These are phyloP conservation scores for Maccullochella peelii DNA, from an alignment of 2,113 vertebrate species.

Conservation along the genomic window DNA sequence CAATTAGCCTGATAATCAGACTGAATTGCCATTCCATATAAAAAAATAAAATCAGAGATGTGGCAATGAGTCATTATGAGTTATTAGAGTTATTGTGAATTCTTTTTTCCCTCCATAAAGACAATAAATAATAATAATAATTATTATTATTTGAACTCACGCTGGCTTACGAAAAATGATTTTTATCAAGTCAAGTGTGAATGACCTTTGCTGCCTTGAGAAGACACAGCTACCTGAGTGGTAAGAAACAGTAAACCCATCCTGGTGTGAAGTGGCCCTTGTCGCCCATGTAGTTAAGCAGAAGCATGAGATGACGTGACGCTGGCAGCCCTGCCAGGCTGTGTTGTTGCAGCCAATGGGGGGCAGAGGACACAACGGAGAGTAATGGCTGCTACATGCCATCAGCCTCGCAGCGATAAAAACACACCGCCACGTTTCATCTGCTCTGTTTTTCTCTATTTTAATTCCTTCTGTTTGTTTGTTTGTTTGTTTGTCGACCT, in stretches of 20 bases:
- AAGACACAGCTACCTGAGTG: slow-evolving; percentile 42
- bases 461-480: slow-evolving; percentile 81
- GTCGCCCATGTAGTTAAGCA: slow-evolving; percentile 66
- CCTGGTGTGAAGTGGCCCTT: slow-evolving; percentile 65
- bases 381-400: slow-evolving; percentile 76
- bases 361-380: slow-evolving; percentile 83
- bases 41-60: slow-evolving; percentile 10
- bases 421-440: slow-evolving; percentile 71
- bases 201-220: slow-evolving; percentile 62
- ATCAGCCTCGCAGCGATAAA: slow-evolving; percentile 65
- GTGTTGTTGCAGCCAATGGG: slow-evolving; percentile 80
- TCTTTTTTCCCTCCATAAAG: neutral
- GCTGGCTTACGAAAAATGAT: slow-evolving; percentile 22
- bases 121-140: too few species aligned
- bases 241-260: slow-evolving; percentile 28
- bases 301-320: slow-evolving; percentile 74
- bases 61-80: neutral
- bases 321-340: slow-evolving; percentile 77
- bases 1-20: slow-evolving; percentile 30
- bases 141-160: slow-evolving; percentile 40
- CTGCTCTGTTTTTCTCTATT: slow-evolving; percentile 77
- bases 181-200: slow-evolving; percentile 44
- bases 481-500: slow-evolving; percentile 84
- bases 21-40: slow-evolving; percentile 18
- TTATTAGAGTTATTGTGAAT: neutral